Evolutionary conservation across 2,113 vertebrate genomes (phyloP).

Genomic region (Harpagus bidentatus): DNA sequence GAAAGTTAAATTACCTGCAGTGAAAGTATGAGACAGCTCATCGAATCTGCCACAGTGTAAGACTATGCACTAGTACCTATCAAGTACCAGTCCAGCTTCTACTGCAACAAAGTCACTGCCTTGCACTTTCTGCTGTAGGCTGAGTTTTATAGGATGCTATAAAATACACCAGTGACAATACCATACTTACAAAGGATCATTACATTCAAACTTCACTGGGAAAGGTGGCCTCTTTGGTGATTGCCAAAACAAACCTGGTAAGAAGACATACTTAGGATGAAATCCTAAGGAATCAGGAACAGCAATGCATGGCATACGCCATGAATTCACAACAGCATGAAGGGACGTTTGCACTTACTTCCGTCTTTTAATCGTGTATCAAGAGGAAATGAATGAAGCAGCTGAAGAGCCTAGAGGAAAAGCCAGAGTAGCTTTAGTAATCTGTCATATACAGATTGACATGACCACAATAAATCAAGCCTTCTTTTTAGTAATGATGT

Average conservation of each 20-base stretch:
- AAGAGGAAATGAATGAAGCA: slow-evolving; percentile 94
- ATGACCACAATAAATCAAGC: background rate
- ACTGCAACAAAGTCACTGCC: background rate
- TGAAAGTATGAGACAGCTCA: background rate
- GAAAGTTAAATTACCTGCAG: background rate
- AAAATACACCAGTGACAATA: background rate
- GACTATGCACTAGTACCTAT: background rate
- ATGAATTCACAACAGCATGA: background rate
- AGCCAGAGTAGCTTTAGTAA: background rate
- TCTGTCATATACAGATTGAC: background rate
- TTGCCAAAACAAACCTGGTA: slow-evolving; percentile 96
- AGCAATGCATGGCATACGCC: background rate
- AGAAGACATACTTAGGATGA: slow-evolving; percentile 33
- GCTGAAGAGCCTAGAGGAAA: slow-evolving; percentile 86
- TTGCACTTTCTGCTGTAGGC: background rate
- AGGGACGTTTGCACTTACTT: slow-evolving; percentile 81
- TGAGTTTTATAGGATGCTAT: background rate
- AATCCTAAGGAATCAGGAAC: background rate
- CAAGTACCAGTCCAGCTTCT: background rate
- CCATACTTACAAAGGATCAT: slow-evolving; percentile 89
- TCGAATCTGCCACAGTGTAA: background rate
- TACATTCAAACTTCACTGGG: slow-evolving; percentile 90
- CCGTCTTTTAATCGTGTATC: slow-evolving; percentile 96
- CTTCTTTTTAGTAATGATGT: background rate
- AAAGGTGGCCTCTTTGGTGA: slow-evolving; percentile 95